Base-by-base conservation (phyloP, 2,797 vertebrate genomes). In the Silurus lanzhouensis region DNA sequence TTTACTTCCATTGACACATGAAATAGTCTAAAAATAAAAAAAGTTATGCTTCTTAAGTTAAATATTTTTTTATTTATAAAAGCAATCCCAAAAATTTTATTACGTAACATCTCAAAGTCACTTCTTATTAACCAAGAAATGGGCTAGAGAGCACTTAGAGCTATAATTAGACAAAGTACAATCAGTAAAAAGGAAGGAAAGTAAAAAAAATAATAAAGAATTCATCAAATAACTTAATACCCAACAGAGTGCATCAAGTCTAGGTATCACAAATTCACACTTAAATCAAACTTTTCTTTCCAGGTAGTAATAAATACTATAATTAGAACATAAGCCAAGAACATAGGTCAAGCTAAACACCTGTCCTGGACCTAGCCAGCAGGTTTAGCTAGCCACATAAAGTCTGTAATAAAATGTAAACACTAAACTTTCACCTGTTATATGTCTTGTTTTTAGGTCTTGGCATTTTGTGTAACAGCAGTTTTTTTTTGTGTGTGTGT, bases 21-120 rank as follows among this genome's bases (percentile, higher is more conserved):
- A 2, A 68, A 68, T 38, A 68, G 66, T 68, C 67, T 70, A 55
- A 75, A 15, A 75, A 75, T 55, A 52, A 55, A 52, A n/a, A 75
- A 71, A 27, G 38, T 44, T 70, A 19, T 55, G 72, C 14, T 58
- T 75, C 15, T 19, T 58, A 57, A 15, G 55, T 48, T 48, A 7
- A 58, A 44, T 38, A 25, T 25, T 12, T 22, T 22, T 15, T 6
- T 25, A 15, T 15, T 25, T 22, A 55, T n/a, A 25, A 2, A 60
- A 60, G 15, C 55, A 77, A 31, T 60, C 31, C 58, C 14, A 25
- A 22, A 27, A 76, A 55, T 7, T 12, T 15, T 5, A 52, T 52
- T 3, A 52, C 2, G 14, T 14, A 72, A n/a, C 61, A 10, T 63
- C 22, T 63, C 61, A 63, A 63, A 63, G 61, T 63, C 20, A 52